Evolutionary conservation across 2,888 invertebrate genomes (phyloP), one percentile per base, ranked within the genome.

Genomic region (Augiades crinisus): DNA sequence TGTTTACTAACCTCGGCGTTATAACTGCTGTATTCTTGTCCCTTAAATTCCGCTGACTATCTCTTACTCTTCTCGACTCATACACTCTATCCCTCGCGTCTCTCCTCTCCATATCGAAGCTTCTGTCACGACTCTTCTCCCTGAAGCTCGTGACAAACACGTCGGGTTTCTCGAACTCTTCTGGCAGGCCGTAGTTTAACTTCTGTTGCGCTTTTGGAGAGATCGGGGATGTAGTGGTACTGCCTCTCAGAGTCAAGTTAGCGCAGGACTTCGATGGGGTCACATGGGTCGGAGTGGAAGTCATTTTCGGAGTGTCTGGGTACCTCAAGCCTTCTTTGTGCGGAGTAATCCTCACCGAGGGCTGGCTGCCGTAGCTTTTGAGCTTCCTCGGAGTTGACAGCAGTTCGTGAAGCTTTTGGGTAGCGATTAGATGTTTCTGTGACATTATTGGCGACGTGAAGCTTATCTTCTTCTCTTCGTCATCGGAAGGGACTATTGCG

Each of bases 391-490:
- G 95, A 0, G 95, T 95, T 1, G 94, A 92, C 0, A 95, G 70
- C 2, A 95, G 71, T 63, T 95, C 95, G 72, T 95, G 95, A 0
- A 95, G 78, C 64, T 94, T 95, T 65, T 94, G 94, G 0, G 95
- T 95, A 0, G 95, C 95, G 14, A 91, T 91, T 0, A 93, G 79
- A 72, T 93, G 93, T 63, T 91, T 92, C 43, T 91, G 76, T 1
- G 92, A 90, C 75, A 91, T 91, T 16, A 78, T 75, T 0, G 82
- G 81, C 0, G 70, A 83, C 36, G 79, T 81, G 62, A 77, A 91
- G 77, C 81, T 69, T 3, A 50, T 34, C 68, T 82, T 67, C 53
- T 84, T 65, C n/a, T 88, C 88, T 6, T 91, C 91, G 0, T 91
- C 80, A 14, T 92, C 92, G 0, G 90, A 85, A 0, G 92, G 91